A percentile compares a stretch with the other conserved stretches of the same genome.
These are phyloP conservation scores for Abrostola triplasia DNA, from an alignment of 2,888 invertebrate species.

Conservation along the genomic window DNA sequence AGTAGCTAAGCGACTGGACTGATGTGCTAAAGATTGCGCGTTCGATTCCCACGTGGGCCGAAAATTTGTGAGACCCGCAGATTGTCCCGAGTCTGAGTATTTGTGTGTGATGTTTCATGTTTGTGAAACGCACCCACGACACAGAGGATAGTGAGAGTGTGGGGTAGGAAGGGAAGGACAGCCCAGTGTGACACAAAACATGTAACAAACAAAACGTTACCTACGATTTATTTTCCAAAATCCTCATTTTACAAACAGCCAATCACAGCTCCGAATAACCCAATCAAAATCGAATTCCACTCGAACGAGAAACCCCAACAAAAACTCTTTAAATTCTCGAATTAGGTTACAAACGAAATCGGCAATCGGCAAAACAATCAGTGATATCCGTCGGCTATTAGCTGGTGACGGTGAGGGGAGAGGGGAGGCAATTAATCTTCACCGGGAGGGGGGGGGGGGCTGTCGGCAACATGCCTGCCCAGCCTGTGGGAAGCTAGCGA, in stretches of 20 bases:
- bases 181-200: too few relatives aligned
- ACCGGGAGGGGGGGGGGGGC: conserved; percentile 22
- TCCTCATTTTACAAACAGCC: neutral
- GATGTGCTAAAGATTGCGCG: too few relatives aligned
- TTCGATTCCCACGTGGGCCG: too few relatives aligned
- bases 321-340: conserved; percentile 38
- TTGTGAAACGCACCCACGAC: too few relatives aligned
- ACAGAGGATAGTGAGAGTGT: too few relatives aligned
- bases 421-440: conserved; percentile 59
- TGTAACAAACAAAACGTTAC: too few relatives aligned
- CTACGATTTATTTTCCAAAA: too few relatives aligned
- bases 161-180: too few relatives aligned
- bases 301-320: neutral
- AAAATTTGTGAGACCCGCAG: too few relatives aligned
- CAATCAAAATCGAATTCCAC: neutral
- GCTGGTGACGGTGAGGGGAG: conserved; percentile 29
- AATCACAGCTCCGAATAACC: neutral
- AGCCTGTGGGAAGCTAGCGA: conserved; percentile 32
- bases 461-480: conserved; percentile 51
- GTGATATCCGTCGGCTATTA: conserved; percentile 57
- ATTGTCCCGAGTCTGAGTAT: too few relatives aligned
- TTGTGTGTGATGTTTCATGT: too few relatives aligned
- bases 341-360: conserved; percentile 44
- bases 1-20: too few relatives aligned
- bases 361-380: conserved; percentile 58